Percentiles rank a stretch among this genome's conserved stretches.
phyloP scores from a whole-genome alignment of 2,797 vertebrate genomes.

The Acanthopagrus latus region DNA sequence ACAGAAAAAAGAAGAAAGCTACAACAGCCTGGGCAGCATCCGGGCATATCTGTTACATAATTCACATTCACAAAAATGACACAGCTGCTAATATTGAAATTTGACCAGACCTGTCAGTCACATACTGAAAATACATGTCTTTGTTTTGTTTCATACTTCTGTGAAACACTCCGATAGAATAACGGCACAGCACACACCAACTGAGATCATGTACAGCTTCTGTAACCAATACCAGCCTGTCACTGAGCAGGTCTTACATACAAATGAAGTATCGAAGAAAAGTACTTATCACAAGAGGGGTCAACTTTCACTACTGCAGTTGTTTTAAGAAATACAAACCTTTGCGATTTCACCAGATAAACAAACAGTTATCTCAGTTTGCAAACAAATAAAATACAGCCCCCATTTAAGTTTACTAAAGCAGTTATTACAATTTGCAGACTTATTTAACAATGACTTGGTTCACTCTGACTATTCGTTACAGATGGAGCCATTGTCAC shows the following conservation, averaged over 20 bases:
- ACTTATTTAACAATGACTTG: not conserved
- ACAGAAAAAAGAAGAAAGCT: not conserved
- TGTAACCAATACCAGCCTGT: not conserved
- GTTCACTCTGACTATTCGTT: not conserved
- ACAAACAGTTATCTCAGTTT: too few species aligned
- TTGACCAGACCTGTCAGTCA: not conserved
- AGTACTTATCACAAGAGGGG: not conserved
- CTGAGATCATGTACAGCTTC: not conserved
- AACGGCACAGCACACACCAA: too few species aligned
- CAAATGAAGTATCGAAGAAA: too few species aligned
- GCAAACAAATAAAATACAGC: not conserved
- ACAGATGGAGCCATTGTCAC: not conserved
- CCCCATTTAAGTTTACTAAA: not conserved
- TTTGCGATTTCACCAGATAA: not conserved
- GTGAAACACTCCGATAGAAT: too few species aligned
- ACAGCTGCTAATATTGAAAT: not conserved
- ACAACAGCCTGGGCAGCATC: not conserved
- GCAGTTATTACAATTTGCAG: not conserved
- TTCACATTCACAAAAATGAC: slow-evolving; percentile 13
- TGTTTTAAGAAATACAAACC: not conserved
- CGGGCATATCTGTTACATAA: slow-evolving; percentile 2
- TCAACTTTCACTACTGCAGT: not conserved
- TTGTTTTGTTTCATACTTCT: too few species aligned
- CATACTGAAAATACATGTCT: not conserved
- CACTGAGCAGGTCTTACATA: not conserved